Evolutionary conservation across 1,140 invertebrate species (phyloP).

Genomic region (Akabosia matsudoensis): DNA sequence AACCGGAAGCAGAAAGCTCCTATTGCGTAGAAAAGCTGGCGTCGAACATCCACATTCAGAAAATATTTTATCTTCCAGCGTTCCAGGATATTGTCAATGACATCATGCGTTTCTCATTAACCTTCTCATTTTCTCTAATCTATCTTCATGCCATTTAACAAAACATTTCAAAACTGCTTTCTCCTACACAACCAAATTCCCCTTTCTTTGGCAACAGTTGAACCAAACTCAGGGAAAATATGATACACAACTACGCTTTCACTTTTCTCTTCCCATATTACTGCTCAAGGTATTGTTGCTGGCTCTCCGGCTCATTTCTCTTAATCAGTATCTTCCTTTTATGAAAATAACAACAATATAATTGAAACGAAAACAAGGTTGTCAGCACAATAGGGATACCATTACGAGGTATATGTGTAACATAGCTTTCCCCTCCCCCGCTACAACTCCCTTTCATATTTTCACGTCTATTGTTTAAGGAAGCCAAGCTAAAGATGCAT

Average conservation of each 20-base stretch:
- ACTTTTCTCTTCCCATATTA: neutral
- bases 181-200: too few species aligned
- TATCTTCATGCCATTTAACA: too few species aligned
- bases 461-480: neutral
- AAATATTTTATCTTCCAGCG: too few species aligned
- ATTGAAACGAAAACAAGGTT: conserved; percentile 3
- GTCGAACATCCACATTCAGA: too few species aligned
- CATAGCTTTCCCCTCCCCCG: neutral
- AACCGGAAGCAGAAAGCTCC: too few species aligned
- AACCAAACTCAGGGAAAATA: too few species aligned
- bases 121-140: too few species aligned
- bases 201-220: neutral
- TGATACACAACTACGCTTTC: too few species aligned
- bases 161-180: too few species aligned
- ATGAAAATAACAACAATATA: neutral
- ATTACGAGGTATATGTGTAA: neutral
- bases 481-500: neutral
- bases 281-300: neutral
- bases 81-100: too few species aligned
- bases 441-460: neutral
- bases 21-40: too few species aligned
- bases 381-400: neutral
- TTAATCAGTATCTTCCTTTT: neutral
- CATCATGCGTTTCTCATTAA: too few species aligned
- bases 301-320: neutral